Conservation (phyloP, 2,113 vertebrate species). For the Rhabdomys dilectus region DNA sequence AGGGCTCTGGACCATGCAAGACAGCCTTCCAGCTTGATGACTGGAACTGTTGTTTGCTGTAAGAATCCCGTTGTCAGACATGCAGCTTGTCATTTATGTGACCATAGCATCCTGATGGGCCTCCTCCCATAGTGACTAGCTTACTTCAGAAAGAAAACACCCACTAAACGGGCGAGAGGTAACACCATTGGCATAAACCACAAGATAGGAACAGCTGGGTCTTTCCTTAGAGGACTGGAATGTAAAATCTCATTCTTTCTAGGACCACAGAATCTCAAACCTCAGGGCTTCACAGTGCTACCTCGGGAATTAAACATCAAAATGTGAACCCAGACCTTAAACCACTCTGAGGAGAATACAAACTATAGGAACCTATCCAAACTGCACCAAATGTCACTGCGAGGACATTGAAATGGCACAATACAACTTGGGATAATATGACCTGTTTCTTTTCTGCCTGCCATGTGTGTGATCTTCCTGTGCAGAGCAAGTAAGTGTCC, state of each 20-base stretch:
- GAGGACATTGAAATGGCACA: neutral
- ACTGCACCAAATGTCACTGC: neutral
- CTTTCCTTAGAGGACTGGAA: constrained; percentile 60
- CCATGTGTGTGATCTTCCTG: neutral
- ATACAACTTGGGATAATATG: neutral
- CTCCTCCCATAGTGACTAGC: neutral
- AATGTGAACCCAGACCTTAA: neutral
- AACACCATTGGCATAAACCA: neutral
- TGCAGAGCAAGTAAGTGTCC: neutral
- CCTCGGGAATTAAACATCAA: constrained; percentile 42
- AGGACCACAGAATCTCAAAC: constrained; percentile 15
- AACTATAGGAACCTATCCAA: neutral
- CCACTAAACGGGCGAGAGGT: neutral
- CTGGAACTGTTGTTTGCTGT: neutral
- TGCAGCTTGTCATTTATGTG: constrained; percentile 8
- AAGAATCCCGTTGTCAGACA: neutral
- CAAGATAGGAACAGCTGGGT: constrained; percentile 10
- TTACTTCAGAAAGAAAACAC: constrained; percentile 33
- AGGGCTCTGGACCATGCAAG: neutral
- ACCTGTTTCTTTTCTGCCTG: constrained; percentile 55
- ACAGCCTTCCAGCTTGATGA: neutral
- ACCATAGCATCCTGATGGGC: neutral
- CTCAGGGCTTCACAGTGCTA: constrained; percentile 44
- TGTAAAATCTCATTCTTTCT: constrained; percentile 55
- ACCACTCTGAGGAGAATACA: neutral